These are phyloP conservation scores for Anguilla rostrata DNA, from an alignment of 2,113 vertebrate genomes.

Conservation along the genomic window DNA sequence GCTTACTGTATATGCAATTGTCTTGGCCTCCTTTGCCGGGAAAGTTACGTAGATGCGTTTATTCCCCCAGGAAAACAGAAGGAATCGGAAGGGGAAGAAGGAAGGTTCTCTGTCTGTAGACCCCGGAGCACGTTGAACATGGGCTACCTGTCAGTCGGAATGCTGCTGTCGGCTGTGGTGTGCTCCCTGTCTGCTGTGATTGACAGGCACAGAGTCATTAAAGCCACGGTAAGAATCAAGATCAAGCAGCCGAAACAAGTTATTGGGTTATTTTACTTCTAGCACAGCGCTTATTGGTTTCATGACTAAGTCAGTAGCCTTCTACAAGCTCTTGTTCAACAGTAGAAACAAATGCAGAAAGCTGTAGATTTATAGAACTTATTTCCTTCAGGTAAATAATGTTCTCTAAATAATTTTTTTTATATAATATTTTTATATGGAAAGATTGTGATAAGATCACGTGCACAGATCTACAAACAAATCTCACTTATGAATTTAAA, in stretches of 20 bases:
- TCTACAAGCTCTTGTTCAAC: neutral
- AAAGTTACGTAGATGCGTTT: neutral
- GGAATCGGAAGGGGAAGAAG: neutral
- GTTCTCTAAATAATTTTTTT: too few relatives aligned
- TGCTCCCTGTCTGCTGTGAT: slow-evolving; percentile 34
- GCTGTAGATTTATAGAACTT: neutral
- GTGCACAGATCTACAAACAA: too few relatives aligned
- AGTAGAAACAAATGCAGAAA: neutral
- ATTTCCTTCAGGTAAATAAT: too few relatives aligned
- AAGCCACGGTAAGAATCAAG: slow-evolving; percentile 58
- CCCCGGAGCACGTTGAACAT: slow-evolving; percentile 4
- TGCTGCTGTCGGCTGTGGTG: slow-evolving; percentile 42
- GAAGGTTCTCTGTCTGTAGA: neutral
- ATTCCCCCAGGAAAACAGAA: neutral
- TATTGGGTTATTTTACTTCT: neutral
- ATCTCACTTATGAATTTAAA: too few relatives aligned
- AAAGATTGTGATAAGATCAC: too few relatives aligned
- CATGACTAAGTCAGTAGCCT: too few relatives aligned
- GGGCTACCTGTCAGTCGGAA: slow-evolving; percentile 44
- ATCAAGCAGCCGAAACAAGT: too few relatives aligned
- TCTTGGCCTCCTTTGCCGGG: neutral
- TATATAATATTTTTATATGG: too few relatives aligned
- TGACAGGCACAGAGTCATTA: slow-evolving; percentile 38
- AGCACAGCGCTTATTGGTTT: too few relatives aligned
- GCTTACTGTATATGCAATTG: neutral